Percentiles rank a stretch among this genome's conserved stretches.
phyloP scores from a whole-genome alignment of 2,888 invertebrate genomes.

The Rhingia campestris region DNA sequence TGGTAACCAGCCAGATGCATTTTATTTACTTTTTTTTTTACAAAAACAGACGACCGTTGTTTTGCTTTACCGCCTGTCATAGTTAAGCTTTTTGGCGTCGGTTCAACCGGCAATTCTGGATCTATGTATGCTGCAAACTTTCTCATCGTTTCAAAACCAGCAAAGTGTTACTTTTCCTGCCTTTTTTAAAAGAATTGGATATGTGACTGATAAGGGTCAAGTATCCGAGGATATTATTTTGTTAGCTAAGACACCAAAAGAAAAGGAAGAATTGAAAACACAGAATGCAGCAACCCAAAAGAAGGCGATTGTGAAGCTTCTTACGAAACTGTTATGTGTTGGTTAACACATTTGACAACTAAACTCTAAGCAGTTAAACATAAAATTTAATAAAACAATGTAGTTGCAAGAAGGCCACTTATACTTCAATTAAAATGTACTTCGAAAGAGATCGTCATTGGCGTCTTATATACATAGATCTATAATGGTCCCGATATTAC shows the following conservation, averaged over 20 bases:
- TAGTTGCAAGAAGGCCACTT: too few relatives aligned
- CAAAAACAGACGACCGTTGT: background rate
- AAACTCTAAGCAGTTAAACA: background rate
- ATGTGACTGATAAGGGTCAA: slow-evolving; percentile 1
- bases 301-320: slow-evolving; percentile 21
- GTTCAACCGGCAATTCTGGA: background rate
- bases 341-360: background rate
- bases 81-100: slow-evolving; percentile 5
- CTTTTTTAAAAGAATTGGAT: slow-evolving; percentile 1
- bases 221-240: background rate
- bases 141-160: slow-evolving; percentile 1
- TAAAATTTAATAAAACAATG: background rate
- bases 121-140: slow-evolving; percentile 13
- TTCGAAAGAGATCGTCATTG: background rate
- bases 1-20: background rate
- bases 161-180: slow-evolving; percentile 19
- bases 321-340: background rate
- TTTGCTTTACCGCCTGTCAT: background rate
- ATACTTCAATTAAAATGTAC: too few relatives aligned
- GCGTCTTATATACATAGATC: background rate
- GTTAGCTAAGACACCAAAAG: background rate
- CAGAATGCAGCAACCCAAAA: background rate
- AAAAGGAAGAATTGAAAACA: background rate
- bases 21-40: background rate
- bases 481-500: too few relatives aligned